Base-by-base conservation (phyloP, 2,113 vertebrate species). In the Oryzias woworae region DNA sequence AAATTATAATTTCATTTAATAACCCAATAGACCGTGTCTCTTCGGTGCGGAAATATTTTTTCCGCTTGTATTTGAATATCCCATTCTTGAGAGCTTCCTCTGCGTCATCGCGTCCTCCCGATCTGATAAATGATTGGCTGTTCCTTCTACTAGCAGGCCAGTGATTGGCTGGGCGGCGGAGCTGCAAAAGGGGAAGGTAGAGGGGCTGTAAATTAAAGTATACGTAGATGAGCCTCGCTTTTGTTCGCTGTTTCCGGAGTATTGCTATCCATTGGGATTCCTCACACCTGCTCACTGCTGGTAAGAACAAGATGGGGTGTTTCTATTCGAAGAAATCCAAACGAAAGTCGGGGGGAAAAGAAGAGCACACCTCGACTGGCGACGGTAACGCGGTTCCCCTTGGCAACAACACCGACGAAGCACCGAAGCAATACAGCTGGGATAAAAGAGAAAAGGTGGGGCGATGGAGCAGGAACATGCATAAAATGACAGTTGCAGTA, bases 351-450 rank as follows among this genome's bases (percentile, higher is more conserved):
- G 4, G 58, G 2, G 82, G 83, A 10, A 92, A 87, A 49, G 90
- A 92, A 4, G 86, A 89, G 1, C 73, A 22, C 1, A 64, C 69
- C 2, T 62, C 81, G 16, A 65, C 76, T 14, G 82, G 66, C 3
- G 88, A 87, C 59, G 69, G 76, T 81, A 89, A 84, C 89, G 81
- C 76, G 42, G 84, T 83, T 82, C 81, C 84, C 84, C 83, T 87
- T 75, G 85, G 89, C 80, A 87, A 87, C 79, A 88, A 79, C 85
- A 80, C 66, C 24, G 91, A 91, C 24, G 91, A 92, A 64, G 77
- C 86, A 6, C 91, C 89, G 28, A 93, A 93, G 75, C 92, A 93
- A 49, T 94, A 94, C 89, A 94, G 93, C 85, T 94, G 93, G 93
- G 93, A 94, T 53, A 92, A 91, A 66, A 78, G 93, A 49, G 92